A percentile compares a stretch with the other conserved stretches of the same genome.
phyloP scores from a whole-genome alignment of 1,140 invertebrate genomes.

The Drosophila ercepeae region DNA sequence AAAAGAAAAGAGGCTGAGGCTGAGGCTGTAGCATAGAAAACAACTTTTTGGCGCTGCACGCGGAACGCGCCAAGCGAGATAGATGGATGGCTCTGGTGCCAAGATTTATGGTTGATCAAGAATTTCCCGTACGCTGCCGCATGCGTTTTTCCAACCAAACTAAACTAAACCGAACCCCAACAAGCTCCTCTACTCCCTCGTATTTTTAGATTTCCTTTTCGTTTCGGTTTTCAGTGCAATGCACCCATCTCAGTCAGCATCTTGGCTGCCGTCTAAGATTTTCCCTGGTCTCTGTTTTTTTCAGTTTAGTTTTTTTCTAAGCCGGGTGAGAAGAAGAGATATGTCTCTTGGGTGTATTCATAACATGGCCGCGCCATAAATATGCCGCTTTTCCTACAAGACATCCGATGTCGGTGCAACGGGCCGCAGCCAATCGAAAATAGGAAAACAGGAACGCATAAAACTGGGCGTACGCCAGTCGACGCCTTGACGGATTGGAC shows the following conservation, averaged over 20 bases:
- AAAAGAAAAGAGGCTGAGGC: not conserved
- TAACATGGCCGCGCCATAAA: slow-evolving; percentile 79
- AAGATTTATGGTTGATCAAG: slow-evolving; percentile 83
- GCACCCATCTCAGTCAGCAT: slow-evolving; percentile 46
- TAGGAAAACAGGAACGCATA: slow-evolving; percentile 28
- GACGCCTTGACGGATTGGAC: slow-evolving; percentile 79
- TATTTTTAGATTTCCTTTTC: slow-evolving; percentile 62
- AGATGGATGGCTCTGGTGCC: slow-evolving; percentile 81
- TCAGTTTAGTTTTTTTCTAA: slow-evolving; percentile 4
- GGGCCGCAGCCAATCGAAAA: slow-evolving; percentile 59
- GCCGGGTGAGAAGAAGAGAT: slow-evolving; percentile 75
- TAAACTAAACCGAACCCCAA: not conserved
- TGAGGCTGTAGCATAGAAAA: slow-evolving; percentile 51
- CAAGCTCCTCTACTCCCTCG: slow-evolving; percentile 12
- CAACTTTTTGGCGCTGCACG: slow-evolving; percentile 73
- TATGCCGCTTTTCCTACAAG: slow-evolving; percentile 68
- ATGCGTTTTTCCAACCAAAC: slow-evolving; percentile 51
- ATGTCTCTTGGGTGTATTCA: slow-evolving; percentile 81
- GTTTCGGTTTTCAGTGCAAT: slow-evolving; percentile 52
- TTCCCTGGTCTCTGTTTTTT: slow-evolving; percentile 18
- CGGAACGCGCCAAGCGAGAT: slow-evolving; percentile 77
- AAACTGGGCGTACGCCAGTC: slow-evolving; percentile 65
- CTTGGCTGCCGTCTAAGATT: slow-evolving; percentile 5
- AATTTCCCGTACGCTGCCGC: slow-evolving; percentile 68
- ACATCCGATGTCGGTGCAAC: slow-evolving; percentile 58